Base-by-base conservation (phyloP, 2,797 vertebrate genomes). In the Percopsis omiscomaycus region DNA sequence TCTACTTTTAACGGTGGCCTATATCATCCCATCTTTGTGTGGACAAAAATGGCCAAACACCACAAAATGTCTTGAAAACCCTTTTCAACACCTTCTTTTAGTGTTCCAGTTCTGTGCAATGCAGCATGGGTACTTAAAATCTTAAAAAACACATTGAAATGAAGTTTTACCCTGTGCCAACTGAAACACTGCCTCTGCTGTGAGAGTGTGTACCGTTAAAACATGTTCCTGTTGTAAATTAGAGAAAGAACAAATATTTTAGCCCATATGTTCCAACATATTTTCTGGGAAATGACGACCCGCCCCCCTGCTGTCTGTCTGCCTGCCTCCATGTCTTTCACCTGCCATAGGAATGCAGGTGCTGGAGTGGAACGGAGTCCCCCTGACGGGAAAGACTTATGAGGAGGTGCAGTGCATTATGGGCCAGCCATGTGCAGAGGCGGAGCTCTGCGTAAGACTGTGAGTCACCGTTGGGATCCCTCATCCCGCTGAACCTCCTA, bases 371-470 rank as follows among this genome's bases (percentile, higher is more conserved):
- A 99, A 98, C 58, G 94, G 95, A 71, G 87, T 97, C 57, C 91
- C 93, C 71, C 88, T 99, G 89, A 95, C 89, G 0, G 95, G 93
- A 66, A 99, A 96, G 89, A 99, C 97, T 28, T 99, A 99, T 11
- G 98, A 99, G 91, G 97, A 99, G 86, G 97, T 98, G 59, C 97
- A 98, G 75, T 94, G 88, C 87, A 95, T 99, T 79, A 88, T 97
- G 86, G 91, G 92, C 74, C 94, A 96, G 71, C 95, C 93, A 84
- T 95, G 92, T 94, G 95, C 93, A 80, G 97, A 99, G 93, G 95
- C 93, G 90, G 97, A 99, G 93, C 94, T 99, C 92, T 99, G 97
- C 89, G 94, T 99, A 92, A 95, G 98, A 94, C 95, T 99, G 98
- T 99, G 94, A 98, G 98, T 97, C 93, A 90, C 93, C 92, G 90